Conservation (phyloP, 2,888 invertebrate species). For the Tromatobia lineatoria region DNA sequence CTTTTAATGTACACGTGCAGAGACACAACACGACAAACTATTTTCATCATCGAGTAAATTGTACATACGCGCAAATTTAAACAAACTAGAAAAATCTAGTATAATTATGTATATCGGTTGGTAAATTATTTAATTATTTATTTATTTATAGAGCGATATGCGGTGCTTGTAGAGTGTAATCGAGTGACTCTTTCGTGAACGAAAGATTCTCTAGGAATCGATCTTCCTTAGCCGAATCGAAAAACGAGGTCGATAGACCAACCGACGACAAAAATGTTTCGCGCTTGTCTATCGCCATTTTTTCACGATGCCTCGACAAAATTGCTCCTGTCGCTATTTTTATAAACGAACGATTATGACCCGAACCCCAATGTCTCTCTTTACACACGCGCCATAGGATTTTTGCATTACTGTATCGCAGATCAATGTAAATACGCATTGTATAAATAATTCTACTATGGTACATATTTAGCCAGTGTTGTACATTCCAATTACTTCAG, state of each 20-base stretch:
- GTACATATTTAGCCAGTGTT: not conserved
- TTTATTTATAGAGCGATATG: slow-evolving; percentile 37
- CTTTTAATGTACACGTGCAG: slow-evolving; percentile 39
- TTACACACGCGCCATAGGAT: slow-evolving; percentile 16
- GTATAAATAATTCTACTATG: slow-evolving; percentile 45
- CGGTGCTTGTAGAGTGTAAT: slow-evolving; percentile 27
- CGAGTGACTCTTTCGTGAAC: not conserved
- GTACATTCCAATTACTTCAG: too few species aligned
- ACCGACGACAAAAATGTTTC: slow-evolving; percentile 15
- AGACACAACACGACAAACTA: slow-evolving; percentile 49
- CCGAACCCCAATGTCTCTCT: not conserved
- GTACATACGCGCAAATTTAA: slow-evolving; percentile 67
- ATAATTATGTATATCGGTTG: slow-evolving; percentile 25
- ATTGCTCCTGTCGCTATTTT: slow-evolving; percentile 65
- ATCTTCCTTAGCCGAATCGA: slow-evolving; percentile 30
- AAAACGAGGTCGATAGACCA: not conserved
- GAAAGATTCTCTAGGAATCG: slow-evolving; percentile 25
- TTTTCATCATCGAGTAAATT: slow-evolving; percentile 62
- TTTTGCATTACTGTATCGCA: slow-evolving; percentile 25
- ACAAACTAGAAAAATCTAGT: slow-evolving; percentile 24
- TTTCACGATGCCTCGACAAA: slow-evolving; percentile 48
- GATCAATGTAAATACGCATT: slow-evolving; percentile 50
- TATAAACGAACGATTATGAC: slow-evolving; percentile 52
- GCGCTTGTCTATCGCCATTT: slow-evolving; percentile 50
- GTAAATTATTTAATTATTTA: not conserved